Evolutionary conservation across 2,888 invertebrate species (phyloP).

Genomic region (Euspilapteryx auroguttella): DNA sequence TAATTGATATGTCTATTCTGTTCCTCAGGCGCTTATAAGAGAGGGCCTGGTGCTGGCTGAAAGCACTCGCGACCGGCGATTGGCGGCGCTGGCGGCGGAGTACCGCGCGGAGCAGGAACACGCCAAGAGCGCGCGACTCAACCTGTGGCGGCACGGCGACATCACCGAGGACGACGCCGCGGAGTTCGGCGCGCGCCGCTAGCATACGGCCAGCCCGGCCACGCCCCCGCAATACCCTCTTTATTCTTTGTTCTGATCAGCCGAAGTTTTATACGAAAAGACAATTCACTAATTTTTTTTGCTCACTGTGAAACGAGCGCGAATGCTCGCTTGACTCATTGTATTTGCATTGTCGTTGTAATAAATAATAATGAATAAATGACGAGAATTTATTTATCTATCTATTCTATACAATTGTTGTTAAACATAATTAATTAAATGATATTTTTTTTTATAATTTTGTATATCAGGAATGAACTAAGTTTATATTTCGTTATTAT

Average conservation of each 20-base stretch:
- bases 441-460: conserved; percentile 12
- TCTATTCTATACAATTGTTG: no score
- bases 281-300: no score
- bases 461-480: conserved; percentile 11
- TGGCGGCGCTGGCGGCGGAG: conserved; percentile 76
- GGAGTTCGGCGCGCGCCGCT: conserved; percentile 53
- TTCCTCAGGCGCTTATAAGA: conserved; percentile 79
- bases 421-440: conserved; percentile 11
- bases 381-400: no score
- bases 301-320: no score
- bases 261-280: no score
- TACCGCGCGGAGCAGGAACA: conserved; percentile 85
- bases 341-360: no score
- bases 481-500: conserved; percentile 7
- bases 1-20: no score
- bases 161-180: conserved; percentile 89
- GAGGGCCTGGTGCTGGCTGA: conserved; percentile 88
- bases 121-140: conserved; percentile 83
- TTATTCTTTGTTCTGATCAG: no score
- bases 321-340: no score
- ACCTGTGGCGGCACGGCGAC: conserved; percentile 99
- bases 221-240: no score
- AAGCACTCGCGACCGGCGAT: conserved; percentile 75
- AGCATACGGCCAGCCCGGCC: no score
- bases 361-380: no score